Percentiles rank a stretch among this genome's conserved stretches.
These are phyloP conservation scores for Leptopilina myrica DNA, from an alignment of 2,888 invertebrate species.

Conservation along the genomic window DNA sequence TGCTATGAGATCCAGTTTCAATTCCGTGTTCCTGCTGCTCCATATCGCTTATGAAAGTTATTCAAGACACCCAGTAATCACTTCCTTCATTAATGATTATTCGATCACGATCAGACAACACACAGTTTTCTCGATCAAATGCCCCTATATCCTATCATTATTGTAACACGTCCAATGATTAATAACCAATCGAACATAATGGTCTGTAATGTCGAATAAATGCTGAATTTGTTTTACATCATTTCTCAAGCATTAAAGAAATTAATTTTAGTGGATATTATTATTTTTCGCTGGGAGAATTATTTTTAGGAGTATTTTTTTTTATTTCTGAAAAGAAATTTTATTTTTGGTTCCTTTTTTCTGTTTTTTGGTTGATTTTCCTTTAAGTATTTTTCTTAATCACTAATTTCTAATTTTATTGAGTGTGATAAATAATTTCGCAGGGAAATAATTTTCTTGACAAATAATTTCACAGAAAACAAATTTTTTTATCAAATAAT, in stretches of 20 bases:
- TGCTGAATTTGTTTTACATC: neutral
- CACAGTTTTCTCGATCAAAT: neutral
- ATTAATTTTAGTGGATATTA: neutral
- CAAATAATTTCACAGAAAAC: no score
- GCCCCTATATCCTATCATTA: slow-evolving; percentile 13
- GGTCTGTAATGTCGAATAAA: neutral
- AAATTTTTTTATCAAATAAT: no score
- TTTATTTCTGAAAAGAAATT: no score
- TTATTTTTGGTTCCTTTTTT: no score
- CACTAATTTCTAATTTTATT: no score
- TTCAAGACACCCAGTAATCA: slow-evolving; percentile 48
- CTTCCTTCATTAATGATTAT: slow-evolving; percentile 52
- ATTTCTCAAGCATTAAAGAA: neutral
- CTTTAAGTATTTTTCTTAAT: no score
- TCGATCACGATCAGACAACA: slow-evolving; percentile 26
- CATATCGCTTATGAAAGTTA: slow-evolving; percentile 55
- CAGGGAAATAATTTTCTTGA: no score
- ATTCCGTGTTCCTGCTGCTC: slow-evolving; percentile 60
- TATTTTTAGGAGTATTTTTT: no score
- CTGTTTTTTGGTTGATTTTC: no score
- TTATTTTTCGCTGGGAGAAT: neutral
- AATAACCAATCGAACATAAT: slow-evolving; percentile 17
- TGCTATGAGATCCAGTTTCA: slow-evolving; percentile 63
- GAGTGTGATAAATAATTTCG: no score
- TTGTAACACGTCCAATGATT: slow-evolving; percentile 3